Percentiles rank a stretch among this genome's conserved stretches.
Evolutionary conservation across 2,113 vertebrate species (phyloP).

Genomic region (Serinus canaria): DNA sequence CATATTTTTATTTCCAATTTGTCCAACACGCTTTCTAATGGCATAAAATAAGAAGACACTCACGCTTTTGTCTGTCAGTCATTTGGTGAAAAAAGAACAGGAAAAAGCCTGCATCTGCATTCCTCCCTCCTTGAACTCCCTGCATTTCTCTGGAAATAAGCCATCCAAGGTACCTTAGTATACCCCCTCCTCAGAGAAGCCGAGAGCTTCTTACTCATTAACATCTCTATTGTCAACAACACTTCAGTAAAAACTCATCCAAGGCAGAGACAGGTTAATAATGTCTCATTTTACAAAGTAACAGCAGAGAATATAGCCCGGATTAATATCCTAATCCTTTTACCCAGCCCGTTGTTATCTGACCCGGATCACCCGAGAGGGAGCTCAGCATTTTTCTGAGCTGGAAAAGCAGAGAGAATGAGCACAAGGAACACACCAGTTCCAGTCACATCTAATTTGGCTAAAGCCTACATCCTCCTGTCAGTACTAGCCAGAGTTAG

Average conservation of each 20-base stretch:
- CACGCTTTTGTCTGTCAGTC: neutral
- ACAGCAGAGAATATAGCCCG: neutral
- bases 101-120: neutral
- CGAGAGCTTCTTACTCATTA: neutral
- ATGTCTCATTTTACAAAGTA: neutral
- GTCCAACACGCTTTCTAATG: neutral
- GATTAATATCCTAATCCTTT: neutral
- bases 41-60: neutral
- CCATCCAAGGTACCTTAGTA: neutral
- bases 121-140: neutral
- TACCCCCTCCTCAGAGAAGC: neutral
- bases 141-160: neutral
- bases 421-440: neutral
- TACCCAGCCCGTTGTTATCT: neutral
- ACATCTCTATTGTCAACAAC: neutral
- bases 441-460: neutral
- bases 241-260: neutral
- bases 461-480: neutral
- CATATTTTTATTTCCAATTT: neutral
- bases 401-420: neutral
- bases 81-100: neutral
- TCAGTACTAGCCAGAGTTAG: neutral
- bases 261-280: neutral
- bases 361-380: neutral
- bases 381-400: neutral